A percentile compares a stretch with the other conserved stretches of the same genome.
Evolutionary conservation across 2,797 vertebrate genomes (phyloP).

Genomic region (Halcyon chelicuti): DNA sequence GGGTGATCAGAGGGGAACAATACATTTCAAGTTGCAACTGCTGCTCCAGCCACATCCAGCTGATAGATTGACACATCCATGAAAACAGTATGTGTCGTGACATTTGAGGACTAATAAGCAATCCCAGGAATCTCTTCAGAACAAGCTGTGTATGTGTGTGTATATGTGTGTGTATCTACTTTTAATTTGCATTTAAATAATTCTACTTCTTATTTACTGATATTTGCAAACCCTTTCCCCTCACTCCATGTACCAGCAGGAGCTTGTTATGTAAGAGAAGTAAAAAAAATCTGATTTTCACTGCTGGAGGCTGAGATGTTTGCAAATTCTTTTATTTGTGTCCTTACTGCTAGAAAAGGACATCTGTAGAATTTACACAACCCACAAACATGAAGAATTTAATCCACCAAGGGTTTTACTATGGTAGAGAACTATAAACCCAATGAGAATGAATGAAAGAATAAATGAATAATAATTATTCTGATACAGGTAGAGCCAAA

Average conservation of each 20-base stretch:
- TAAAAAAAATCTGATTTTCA: background rate
- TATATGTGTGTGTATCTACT: background rate
- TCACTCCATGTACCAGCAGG: background rate
- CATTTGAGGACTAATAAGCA: conserved; percentile 1
- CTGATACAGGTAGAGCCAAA: background rate
- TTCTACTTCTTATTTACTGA: background rate
- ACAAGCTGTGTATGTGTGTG: background rate
- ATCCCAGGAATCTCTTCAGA: background rate
- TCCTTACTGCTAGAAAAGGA: background rate
- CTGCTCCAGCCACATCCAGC: background rate
- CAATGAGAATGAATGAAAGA: background rate
- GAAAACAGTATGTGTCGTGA: background rate
- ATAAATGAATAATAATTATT: background rate
- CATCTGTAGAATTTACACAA: background rate
- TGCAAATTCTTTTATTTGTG: background rate
- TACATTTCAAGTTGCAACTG: background rate
- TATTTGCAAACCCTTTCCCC: background rate
- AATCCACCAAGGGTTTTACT: background rate
- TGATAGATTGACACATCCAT: background rate
- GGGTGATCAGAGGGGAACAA: background rate
- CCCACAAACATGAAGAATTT: background rate
- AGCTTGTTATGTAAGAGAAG: background rate
- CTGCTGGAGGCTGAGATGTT: background rate
- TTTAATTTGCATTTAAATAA: conserved; percentile 26
- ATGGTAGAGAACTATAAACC: background rate